Evolutionary conservation across 64 coral and sea anemone species (phyloP), one percentile per base, ranked within the genome.

Genomic region (Pachyseris speciosa): DNA sequence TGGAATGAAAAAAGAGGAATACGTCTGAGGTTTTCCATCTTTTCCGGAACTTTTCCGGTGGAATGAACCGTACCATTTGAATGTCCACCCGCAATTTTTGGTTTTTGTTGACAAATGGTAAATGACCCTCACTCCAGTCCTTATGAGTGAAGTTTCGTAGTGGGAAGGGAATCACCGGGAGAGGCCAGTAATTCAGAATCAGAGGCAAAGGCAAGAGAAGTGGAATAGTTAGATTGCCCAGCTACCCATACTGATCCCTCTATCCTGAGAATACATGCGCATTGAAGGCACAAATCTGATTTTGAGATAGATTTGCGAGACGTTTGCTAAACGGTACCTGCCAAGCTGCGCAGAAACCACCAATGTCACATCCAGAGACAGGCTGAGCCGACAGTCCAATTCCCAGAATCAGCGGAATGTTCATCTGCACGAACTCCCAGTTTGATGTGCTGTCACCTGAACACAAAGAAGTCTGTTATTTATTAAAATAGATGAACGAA

Each of bases 311-410:
- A 61, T 61, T 61, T 24, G 25, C 20, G 10, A 61, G 57, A 61
- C 20, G 57, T 25, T 25, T 25, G 57, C 9, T 22, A 22, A 39
- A 37, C 17, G 19, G 32, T 71, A 71, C 67, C 33, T 80, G 31
- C 10, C 39, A 84, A 2, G 67, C 69, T 22, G 66, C 75, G 24
- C 92, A 94, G 58, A 94, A 94, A 22, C 92, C 92, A 9, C 92
- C 92, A 67, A 94, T 53, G 45, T 94, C 92, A 38, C 86, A 94
- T 0, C 92, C 92, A 32, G 92, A 94, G n/a, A 94, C 68, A 19
- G 92, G 85, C 79, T 94, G 92, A 7, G 66, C 92, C 4, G 92
- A 94, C 5, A 94, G 34, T 6, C 92, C 92, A 22, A 94, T 94
- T n/a, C 79, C 70, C 1, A 94, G 86, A 12, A 94, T 26, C 55